Base-by-base conservation (phyloP, 2,797 vertebrate genomes). In the Nothura maculosa region DNA sequence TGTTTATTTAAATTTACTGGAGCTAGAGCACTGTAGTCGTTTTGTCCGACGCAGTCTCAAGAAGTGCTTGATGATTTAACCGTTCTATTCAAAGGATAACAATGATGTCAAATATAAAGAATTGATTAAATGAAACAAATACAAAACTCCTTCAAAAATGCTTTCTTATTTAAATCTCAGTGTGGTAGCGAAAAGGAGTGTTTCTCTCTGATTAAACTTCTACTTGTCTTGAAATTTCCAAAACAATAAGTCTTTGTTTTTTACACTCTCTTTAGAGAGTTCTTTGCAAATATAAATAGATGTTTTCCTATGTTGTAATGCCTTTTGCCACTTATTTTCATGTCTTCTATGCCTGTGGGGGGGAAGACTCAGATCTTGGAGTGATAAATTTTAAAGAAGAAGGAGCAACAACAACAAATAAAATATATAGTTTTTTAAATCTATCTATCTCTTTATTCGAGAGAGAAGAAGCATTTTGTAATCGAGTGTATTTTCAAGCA, bases 1-100 rank as follows among this genome's bases (percentile, higher is more conserved):
- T 78, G 48, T 92, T 96, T 89, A 66, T 83, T 92, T 94, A 87
- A 62, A n/a, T 87, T 95, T 96, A 75, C 50, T 92, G 79, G 32
- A 89, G 89, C 21, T 18, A 79, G 90, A 94, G 83, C 94, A 81
- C 87, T 30, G 7, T 58, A 57, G 70, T 68, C 38, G 90, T 91
- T 95, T 93, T 95, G 83, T 94, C 70, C 58, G 62, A 50, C 89
- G 90, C 81, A 67, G 69, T 43, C 64, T 54, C 89, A 70, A 67
- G 52, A 68, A 92, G 72, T 92, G 81, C 90, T 95, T 93, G 89
- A 63, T 87, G 58, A 32, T 30, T 42, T 85, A 94, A 92, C 40
- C 86, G 68, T 36, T 92, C 77, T 94, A 92, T 93, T 92, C 66
- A 82, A 76, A 79, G 52, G 43, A 30, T 58, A 84, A 67, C 48